These are phyloP conservation scores for Caenorhabditis imperialis DNA, from an alignment of 2,888 invertebrate species.

Conservation along the genomic window DNA sequence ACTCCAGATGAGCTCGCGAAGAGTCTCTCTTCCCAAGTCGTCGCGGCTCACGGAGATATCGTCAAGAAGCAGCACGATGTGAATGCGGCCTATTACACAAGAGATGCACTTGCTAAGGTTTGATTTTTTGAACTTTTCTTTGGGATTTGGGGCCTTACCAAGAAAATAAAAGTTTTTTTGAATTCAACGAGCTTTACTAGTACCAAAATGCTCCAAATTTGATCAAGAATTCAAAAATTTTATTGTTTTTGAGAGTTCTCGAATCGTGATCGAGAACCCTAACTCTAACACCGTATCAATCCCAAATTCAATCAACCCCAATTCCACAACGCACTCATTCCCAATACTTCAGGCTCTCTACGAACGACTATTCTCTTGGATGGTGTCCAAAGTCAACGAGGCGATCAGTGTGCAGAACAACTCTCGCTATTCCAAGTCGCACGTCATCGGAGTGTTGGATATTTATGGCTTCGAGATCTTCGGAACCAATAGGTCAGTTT, in stretches of 20 bases:
- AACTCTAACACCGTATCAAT: too few relatives aligned
- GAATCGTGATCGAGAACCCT: too few relatives aligned
- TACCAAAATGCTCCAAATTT: too few relatives aligned
- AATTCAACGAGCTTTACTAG: too few relatives aligned
- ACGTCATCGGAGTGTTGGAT: constrained; percentile 93
- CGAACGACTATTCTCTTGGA: constrained; percentile 93
- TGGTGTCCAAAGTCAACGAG: constrained; percentile 91
- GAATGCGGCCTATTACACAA: constrained; percentile 88
- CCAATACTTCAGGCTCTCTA: constrained; percentile 82
- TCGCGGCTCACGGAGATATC: constrained; percentile 93
- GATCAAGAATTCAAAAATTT: too few relatives aligned
- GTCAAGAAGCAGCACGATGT: constrained; percentile 91
- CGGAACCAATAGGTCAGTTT: constrained; percentile 87
- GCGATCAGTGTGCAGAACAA: constrained; percentile 82
- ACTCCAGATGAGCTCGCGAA: constrained; percentile 84
- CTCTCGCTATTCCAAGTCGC: constrained; percentile 82
- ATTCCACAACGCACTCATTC: too few relatives aligned
- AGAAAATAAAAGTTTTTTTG: too few relatives aligned
- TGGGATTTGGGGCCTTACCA: too few relatives aligned
- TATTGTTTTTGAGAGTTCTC: too few relatives aligned
- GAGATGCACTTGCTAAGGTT: constrained; percentile 92
- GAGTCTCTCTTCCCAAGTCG: constrained; percentile 87
- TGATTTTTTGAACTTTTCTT: too few relatives aligned
- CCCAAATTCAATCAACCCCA: too few relatives aligned
- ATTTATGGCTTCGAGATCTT: constrained; percentile 99